These are phyloP conservation scores for Apteryx mantelli DNA, from an alignment of 2,113 vertebrate genomes.

Conservation along the genomic window DNA sequence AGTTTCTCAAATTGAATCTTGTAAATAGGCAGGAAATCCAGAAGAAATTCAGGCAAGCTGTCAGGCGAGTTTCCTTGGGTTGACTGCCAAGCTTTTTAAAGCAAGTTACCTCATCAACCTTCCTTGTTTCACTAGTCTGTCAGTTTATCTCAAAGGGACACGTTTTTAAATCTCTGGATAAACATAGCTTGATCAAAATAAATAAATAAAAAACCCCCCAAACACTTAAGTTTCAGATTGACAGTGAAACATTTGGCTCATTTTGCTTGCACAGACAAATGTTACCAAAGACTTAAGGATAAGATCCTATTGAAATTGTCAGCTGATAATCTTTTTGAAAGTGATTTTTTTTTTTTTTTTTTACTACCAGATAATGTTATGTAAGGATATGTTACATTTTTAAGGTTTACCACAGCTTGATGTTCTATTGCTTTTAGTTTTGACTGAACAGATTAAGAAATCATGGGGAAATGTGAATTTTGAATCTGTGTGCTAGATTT, in stretches of 20 bases:
- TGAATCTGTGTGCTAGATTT: background rate
- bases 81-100: constrained; percentile 17
- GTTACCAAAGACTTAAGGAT: background rate
- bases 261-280: constrained; percentile 2
- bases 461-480: background rate
- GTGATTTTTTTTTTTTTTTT: background rate
- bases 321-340: background rate
- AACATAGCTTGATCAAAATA: constrained; percentile 39
- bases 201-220: background rate
- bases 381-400: background rate
- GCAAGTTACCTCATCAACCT: constrained; percentile 9
- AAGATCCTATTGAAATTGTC: background rate
- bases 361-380: background rate
- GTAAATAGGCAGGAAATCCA: constrained; percentile 56
- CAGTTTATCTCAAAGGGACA: background rate
- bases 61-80: constrained; percentile 29
- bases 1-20: constrained; percentile 44
- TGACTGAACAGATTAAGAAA: background rate
- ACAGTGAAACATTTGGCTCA: constrained; percentile 41
- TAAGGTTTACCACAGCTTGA: background rate
- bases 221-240: constrained; percentile 27
- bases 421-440: background rate
- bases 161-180: background rate
- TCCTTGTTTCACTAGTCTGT: constrained; percentile 42
- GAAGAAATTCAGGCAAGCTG: constrained; percentile 55